Conservation (phyloP, 2,888 invertebrate genomes). For the Sarcophaga variegata region DNA sequence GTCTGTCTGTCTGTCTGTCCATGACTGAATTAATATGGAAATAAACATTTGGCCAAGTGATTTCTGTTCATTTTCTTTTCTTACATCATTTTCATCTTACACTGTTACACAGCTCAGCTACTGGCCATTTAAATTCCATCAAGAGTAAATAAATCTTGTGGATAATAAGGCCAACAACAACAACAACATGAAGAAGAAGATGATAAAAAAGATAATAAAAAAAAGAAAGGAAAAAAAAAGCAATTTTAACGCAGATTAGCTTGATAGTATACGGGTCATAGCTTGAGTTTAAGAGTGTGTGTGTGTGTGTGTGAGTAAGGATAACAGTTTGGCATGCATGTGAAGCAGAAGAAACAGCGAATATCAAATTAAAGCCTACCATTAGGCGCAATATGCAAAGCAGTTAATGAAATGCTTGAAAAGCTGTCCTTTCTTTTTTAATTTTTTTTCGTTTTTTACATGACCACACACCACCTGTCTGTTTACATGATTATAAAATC, state of each 20-base stretch:
- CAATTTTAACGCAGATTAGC: slow-evolving; percentile 53
- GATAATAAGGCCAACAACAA: slow-evolving; percentile 3
- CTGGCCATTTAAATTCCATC: slow-evolving; percentile 52
- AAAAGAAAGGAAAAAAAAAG: slow-evolving; percentile 35
- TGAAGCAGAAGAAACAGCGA: neutral
- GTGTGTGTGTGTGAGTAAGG: neutral
- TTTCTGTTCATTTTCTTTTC: slow-evolving; percentile 18
- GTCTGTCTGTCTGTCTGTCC: neutral
- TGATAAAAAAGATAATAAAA: neutral
- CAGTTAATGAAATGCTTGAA: neutral
- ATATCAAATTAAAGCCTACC: slow-evolving; percentile 16
- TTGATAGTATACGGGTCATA: slow-evolving; percentile 8
- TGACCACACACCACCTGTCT: slow-evolving; percentile 9
- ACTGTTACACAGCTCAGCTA: slow-evolving; percentile 4
- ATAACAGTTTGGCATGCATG: neutral
- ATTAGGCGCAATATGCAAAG: slow-evolving; percentile 5
- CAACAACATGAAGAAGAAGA: neutral
- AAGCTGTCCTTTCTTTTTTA: neutral
- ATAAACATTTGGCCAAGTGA: slow-evolving; percentile 45
- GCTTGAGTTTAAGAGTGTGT: neutral
- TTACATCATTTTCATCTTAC: neutral
- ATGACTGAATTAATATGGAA: slow-evolving; percentile 13
- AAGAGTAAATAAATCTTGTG: slow-evolving; percentile 59
- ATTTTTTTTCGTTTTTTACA: neutral
- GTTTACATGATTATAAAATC: slow-evolving; percentile 3